Base-by-base conservation (phyloP, 2,888 invertebrate species). In the Zaprionus lineosus region DNA sequence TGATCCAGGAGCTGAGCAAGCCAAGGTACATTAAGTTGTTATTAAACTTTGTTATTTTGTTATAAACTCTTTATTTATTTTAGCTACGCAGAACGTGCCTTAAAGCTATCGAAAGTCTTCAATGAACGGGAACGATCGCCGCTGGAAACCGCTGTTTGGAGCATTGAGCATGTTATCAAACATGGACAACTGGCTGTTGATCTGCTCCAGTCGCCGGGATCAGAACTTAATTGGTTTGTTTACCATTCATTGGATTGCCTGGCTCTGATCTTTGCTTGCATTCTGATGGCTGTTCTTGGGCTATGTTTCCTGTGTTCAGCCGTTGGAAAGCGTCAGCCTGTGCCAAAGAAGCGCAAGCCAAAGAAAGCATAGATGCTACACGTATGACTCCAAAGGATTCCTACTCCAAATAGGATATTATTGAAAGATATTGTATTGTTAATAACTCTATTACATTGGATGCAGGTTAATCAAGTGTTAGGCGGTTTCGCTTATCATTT, bases 1-100 rank as follows among this genome's bases (percentile, higher is more conserved):
- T 92, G 1, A 89, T 94, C 31, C 91, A 91, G 72, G 91, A 92
- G 75, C 91, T 93, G 2, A 88, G 93, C 55, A 91, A 92, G 66
- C 90, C 91, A 1, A 90, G 89, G 94, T 94, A 89, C 91, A 91
- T 11, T 3, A 11, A 1, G 7, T 1, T 0, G 6, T 8, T 4
- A 5, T 14, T n/a, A n/a, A n/a, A n/a, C n/a, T n/a, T n/a, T n/a
- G n/a, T n/a, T n/a, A n/a, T n/a, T n/a, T n/a, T n/a, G n/a, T n/a
- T n/a, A n/a, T n/a, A n/a, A n/a, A n/a, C n/a, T n/a, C n/a, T n/a
- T n/a, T n/a, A n/a, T n/a, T n/a, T n/a, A n/a, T 16, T 34, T 24
- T 7, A 89, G 89, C 6, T 89, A 84, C 59, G 39, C 70, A 1
- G 43, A 56, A 5, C 78, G 89, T 11, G 91, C 92, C 0, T 87